Percentiles rank a stretch among this genome's conserved stretches.
Conservation (phyloP, 2,888 invertebrate genomes). For the Macaria liturata region DNA sequence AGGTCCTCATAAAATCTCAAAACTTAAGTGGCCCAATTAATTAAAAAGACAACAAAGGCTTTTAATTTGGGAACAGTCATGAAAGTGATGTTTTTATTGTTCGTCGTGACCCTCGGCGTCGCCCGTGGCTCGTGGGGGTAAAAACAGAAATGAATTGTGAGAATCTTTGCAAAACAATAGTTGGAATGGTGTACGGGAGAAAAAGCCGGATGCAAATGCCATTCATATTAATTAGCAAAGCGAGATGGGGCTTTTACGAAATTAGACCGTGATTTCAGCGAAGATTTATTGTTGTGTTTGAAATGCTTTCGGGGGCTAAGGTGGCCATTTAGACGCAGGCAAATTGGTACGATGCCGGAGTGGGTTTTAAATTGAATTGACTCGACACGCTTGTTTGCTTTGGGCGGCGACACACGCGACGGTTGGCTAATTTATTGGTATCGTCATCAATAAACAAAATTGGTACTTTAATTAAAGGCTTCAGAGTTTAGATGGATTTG, state of each 20-base stretch:
- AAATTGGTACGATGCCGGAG: slow-evolving; percentile 76
- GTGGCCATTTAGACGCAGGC: slow-evolving; percentile 77
- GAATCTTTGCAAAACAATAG: slow-evolving; percentile 82
- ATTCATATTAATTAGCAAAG: slow-evolving; percentile 84
- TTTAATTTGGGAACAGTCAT: slow-evolving; percentile 61
- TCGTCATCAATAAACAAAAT: slow-evolving; percentile 45
- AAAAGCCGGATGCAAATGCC: slow-evolving; percentile 83
- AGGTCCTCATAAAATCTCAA: slow-evolving; percentile 5
- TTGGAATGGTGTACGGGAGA: slow-evolving; percentile 80
- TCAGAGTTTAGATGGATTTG: too few relatives aligned
- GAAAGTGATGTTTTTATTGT: slow-evolving; percentile 69
- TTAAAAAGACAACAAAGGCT: slow-evolving; percentile 53
- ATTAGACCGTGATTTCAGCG: slow-evolving; percentile 82
- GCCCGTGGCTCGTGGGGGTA: slow-evolving; percentile 57
- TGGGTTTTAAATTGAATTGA: slow-evolving; percentile 77
- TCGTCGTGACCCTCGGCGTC: slow-evolving; percentile 65
- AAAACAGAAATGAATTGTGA: slow-evolving; percentile 81
- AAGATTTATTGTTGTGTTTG: slow-evolving; percentile 82
- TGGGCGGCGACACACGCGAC: slow-evolving; percentile 52
- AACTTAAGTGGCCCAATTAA: slow-evolving; percentile 27
- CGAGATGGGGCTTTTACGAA: slow-evolving; percentile 83
- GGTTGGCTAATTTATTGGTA: slow-evolving; percentile 56
- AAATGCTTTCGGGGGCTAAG: slow-evolving; percentile 79
- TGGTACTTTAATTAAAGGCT: slow-evolving; percentile 24
- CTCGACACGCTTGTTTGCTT: slow-evolving; percentile 67